These are phyloP conservation scores for Neotragus moschatus DNA, from an alignment of 2,113 vertebrate species.

Conservation along the genomic window DNA sequence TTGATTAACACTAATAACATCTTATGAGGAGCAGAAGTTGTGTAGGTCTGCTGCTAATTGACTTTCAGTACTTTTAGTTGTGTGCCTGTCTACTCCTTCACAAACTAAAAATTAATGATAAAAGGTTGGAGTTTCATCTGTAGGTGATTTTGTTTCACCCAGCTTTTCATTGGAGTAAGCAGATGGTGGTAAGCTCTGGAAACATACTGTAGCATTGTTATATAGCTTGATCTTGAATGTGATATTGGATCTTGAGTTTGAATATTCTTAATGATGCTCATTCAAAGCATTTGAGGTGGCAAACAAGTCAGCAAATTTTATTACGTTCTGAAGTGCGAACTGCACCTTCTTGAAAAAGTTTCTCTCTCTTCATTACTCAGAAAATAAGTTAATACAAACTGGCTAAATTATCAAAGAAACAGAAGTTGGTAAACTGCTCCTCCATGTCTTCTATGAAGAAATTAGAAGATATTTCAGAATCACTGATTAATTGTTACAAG, in stretches of 20 bases:
- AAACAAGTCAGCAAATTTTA: background rate
- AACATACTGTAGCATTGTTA: background rate
- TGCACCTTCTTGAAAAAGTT: background rate
- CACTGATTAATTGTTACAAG: background rate
- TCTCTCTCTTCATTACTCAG: background rate
- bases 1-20: constrained; percentile 23
- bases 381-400: constrained; percentile 8
- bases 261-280: background rate
- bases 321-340: background rate
- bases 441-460: background rate
- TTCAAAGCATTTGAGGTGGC: background rate
- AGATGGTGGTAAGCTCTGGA: background rate
- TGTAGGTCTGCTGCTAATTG: background rate
- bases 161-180: background rate
- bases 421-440: background rate
- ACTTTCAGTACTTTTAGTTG: background rate
- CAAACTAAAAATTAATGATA: background rate
- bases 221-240: background rate
- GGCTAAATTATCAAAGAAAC: background rate
- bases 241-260: background rate
- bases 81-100: background rate
- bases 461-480: background rate
- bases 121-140: background rate
- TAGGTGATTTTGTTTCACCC: background rate
- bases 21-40: background rate